Conservation (phyloP, 2,888 invertebrate species). For the Steinernema scapterisci region DNA sequence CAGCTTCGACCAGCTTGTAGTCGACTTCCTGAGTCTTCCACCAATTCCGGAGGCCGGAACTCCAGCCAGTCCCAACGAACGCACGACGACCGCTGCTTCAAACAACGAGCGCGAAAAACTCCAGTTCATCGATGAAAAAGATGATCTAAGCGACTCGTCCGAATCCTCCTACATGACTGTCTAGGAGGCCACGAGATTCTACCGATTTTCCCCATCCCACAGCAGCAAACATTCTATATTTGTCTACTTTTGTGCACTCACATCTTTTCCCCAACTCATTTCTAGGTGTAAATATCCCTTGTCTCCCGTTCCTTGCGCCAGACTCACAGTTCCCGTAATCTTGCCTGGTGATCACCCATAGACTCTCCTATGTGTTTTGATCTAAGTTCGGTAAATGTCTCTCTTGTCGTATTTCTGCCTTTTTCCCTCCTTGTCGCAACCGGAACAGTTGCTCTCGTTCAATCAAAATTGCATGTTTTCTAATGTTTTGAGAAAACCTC, state of each 20-base stretch:
- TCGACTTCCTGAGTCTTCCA: conserved; percentile 40
- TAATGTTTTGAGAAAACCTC: no score
- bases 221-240: neutral
- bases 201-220: neutral
- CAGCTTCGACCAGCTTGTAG: conserved; percentile 26
- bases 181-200: neutral
- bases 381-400: no score
- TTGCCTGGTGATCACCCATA: no score
- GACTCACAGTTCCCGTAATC: no score
- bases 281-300: neutral
- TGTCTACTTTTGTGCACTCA: neutral
- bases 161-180: conserved; percentile 28
- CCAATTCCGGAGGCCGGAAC: conserved; percentile 53
- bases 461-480: no score
- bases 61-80: conserved; percentile 48
- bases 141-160: conserved; percentile 25
- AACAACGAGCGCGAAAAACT: neutral
- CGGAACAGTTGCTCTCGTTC: no score
- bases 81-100: conserved; percentile 28
- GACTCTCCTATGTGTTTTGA: no score
- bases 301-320: no score
- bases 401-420: no score
- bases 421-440: no score
- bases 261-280: neutral
- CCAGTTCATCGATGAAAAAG: conserved; percentile 11